A percentile compares a stretch with the other conserved stretches of the same genome.
These are phyloP conservation scores for Zoanthus solanderi DNA, from an alignment of 92 coral and sea anemone species.

Conservation along the genomic window DNA sequence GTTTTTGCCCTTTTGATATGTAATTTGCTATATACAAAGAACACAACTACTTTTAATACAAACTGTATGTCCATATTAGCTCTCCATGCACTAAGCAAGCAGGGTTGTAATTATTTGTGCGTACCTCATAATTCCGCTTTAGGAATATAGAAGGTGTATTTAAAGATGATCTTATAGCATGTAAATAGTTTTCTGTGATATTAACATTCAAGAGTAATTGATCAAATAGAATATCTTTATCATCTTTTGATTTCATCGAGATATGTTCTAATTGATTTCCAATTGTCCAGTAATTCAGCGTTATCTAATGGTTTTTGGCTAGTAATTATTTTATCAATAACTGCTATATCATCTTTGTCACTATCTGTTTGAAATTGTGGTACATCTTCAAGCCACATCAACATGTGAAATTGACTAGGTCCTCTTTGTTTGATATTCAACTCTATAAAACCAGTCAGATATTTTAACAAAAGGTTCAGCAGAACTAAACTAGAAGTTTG, in stretches of 20 bases:
- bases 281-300: conserved; percentile 46
- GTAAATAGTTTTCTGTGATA: conserved; percentile 45
- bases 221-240: conserved; percentile 7
- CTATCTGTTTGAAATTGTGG: too few relatives aligned
- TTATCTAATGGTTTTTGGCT: conserved; percentile 13
- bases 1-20: conserved; percentile 48
- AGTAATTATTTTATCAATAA: too few relatives aligned
- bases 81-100: conserved; percentile 59
- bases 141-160: conserved; percentile 56
- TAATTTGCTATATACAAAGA: not conserved
- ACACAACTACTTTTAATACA: too few relatives aligned
- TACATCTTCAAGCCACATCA: too few relatives aligned
- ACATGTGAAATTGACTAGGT: conserved; percentile 48
- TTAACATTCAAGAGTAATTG: conserved; percentile 53
- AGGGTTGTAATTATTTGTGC: conserved; percentile 49
- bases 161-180: conserved; percentile 31
- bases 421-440: conserved; percentile 52
- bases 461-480: too few relatives aligned
- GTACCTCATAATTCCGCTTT: conserved; percentile 49
- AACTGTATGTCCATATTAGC: too few relatives aligned
- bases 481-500: too few relatives aligned
- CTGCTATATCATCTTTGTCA: too few relatives aligned
- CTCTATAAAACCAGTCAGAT: too few relatives aligned
- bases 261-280: too few relatives aligned
- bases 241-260: too few relatives aligned